These are phyloP conservation scores for Cerastis leucographa DNA, from an alignment of 2,888 invertebrate species.

Conservation along the genomic window DNA sequence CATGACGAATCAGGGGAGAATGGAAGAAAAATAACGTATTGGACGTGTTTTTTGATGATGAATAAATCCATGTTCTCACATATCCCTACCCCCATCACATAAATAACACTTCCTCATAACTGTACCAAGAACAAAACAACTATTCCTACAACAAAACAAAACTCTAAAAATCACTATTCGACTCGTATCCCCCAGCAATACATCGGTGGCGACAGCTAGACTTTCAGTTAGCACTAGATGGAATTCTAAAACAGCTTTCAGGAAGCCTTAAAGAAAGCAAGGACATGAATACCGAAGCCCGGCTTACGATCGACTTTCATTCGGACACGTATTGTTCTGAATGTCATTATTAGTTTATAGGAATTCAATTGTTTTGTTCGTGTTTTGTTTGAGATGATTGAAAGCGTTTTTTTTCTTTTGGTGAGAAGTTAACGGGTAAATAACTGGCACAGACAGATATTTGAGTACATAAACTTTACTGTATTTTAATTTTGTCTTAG, in stretches of 20 bases:
- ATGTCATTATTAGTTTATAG: constrained; percentile 61
- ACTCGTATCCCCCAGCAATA: constrained; percentile 54
- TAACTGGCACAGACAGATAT: not conserved
- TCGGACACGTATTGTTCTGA: constrained; percentile 65
- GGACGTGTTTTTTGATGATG: too few species aligned
- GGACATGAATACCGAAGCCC: constrained; percentile 76
- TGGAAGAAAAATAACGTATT: too few species aligned
- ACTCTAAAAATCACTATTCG: constrained; percentile 49
- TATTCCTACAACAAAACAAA: not conserved
- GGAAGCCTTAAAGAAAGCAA: constrained; percentile 75
- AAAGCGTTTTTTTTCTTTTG: not conserved
- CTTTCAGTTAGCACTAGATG: constrained; percentile 74
- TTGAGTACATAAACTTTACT: not conserved
- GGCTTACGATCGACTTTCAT: constrained; percentile 66
- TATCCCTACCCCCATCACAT: not conserved
- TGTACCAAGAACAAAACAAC: not conserved
- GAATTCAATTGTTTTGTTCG: constrained; percentile 48
- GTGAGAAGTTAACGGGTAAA: not conserved
- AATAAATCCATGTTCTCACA: not conserved
- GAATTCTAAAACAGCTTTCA: constrained; percentile 76
- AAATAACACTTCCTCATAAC: not conserved
- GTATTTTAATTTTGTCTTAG: not conserved
- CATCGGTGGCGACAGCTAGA: constrained; percentile 63
- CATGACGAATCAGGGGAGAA: too few species aligned
- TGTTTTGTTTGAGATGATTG: not conserved